Conservation (phyloP, 2,888 invertebrate genomes). For the Nomada hirtipes region DNA sequence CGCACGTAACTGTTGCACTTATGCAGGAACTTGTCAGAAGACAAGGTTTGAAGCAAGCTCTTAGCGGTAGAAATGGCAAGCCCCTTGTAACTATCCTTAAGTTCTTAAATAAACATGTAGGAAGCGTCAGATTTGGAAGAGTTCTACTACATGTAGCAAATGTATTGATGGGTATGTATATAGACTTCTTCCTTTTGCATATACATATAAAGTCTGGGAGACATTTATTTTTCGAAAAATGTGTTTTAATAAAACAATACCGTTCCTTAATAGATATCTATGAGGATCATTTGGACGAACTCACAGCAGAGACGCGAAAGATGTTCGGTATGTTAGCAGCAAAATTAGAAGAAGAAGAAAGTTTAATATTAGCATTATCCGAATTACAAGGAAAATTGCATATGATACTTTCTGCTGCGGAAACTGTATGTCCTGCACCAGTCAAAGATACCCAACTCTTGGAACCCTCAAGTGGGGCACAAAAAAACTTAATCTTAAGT, state of each 20-base stretch:
- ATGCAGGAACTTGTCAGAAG: conserved; percentile 95
- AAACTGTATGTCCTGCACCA: conserved; percentile 65
- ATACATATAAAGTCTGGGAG: not conserved
- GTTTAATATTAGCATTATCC: conserved; percentile 87
- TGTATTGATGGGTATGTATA: conserved; percentile 87
- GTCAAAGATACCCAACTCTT: conserved; percentile 71
- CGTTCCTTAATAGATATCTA: conserved; percentile 86
- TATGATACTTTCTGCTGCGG: conserved; percentile 88
- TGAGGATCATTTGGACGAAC: conserved; percentile 87
- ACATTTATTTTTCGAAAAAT: conserved; percentile 23
- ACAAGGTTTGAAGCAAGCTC: conserved; percentile 90
- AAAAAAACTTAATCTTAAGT: conserved; percentile 79
- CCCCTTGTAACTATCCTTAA: conserved; percentile 88
- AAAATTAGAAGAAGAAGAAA: conserved; percentile 89
- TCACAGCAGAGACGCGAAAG: conserved; percentile 87
- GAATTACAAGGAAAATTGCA: conserved; percentile 90
- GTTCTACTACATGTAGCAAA: conserved; percentile 91
- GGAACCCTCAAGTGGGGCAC: conserved; percentile 84
- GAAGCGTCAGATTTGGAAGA: conserved; percentile 90
- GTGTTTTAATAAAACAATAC: not conserved
- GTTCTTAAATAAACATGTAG: conserved; percentile 91
- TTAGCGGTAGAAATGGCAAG: conserved; percentile 90
- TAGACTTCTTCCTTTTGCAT: not conserved
- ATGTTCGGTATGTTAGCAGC: conserved; percentile 87
- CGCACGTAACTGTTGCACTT: conserved; percentile 92